Base-by-base conservation (phyloP, 92 coral and sea anemone genomes). In the Porites divaricata region DNA sequence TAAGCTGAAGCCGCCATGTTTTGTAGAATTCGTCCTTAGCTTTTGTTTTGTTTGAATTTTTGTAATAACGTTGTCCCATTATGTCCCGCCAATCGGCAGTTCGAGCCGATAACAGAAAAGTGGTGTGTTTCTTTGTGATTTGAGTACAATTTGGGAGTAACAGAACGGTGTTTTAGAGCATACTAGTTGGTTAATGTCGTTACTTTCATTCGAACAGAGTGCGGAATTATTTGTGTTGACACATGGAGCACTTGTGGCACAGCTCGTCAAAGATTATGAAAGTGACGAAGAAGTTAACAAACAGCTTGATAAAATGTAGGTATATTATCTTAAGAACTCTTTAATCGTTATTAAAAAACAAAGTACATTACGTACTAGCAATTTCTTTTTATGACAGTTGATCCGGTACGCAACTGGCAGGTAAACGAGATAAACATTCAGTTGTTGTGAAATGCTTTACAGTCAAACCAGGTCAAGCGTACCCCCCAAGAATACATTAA, bases 21-120 rank as follows among this genome's bases (percentile, higher is more conserved):
- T 80, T 62, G 45, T 58, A 6, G 35, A 53, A 53, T 13, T 10
- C 58, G 13, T 53, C 12, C 3, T 54, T 11, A 15, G 59, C 16
- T 2, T 15, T 54, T 54, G 12, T 54, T 54, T 11, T 54, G 59
- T 63, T 41, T 63, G 63, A 20, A n/a, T n/a, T 59, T 41, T 21
- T 48, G 56, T 20, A 20, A n/a, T 19, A 2, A 28, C 11, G 63
- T 17, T 70, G 28, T 16, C 19, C 9, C 24, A 65, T 9, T 19
- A 95, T 96, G 98, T 96, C 98, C 64, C 98, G 98, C 15, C 98
- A 96, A 76, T 90, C 95, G 76, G 93, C 98, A 14, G 95, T 93
- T 35, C 92, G 98, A 35, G 89, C 98, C 71, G 98, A 96, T 79
- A 90, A 92, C 13, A 94, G 95, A 85, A 96, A 96, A 94, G 98